Base-by-base conservation (phyloP, 2,797 vertebrate genomes). In the Pangasius krempfi region DNA sequence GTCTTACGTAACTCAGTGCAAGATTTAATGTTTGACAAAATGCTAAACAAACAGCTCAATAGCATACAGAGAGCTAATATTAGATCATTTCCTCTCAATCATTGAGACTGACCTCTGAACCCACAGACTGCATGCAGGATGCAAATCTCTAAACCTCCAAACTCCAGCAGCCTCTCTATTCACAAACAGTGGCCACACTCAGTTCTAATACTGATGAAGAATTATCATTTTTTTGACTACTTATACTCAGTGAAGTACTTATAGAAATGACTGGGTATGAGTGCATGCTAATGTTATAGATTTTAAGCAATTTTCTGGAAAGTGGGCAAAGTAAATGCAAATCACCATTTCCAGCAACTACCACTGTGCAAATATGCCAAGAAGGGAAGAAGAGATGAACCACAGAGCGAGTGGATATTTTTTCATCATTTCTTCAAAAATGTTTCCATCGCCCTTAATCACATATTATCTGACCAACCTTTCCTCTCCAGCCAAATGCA, bases 31-130 rank as follows among this genome's bases (percentile, higher is more conserved):
- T 75, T 75, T 86, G 72, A 80, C 73, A 78, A 87, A 89, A 62
- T 40, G 72, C 81, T 89, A 66, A 89, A 85, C 50, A 87, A 87
- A 76, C 37, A 89, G 7, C 47, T 40, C 12, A 5, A 84, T 2
- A 37, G 30, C 60, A 75, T 66, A 58, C 25, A 44, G 30, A 64
- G 66, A 33, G 84, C 88, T 83, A 62, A 76, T 58, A 73, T 87
- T 84, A 89, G 85, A 87, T 84, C 56, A 47, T 73, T 78, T 86
- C 88, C 37, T 72, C 60, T 50, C 79, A 44, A 40, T 68, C 76
- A 47, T 47, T 68, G 27, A n/a, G 81, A 20, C 16, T 87, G 72
- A 87, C 50, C 76, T 79, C 47, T 76, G n/a, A 80, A 80, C 82
- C 44, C 8, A 16, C 1, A 60, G 47, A 54, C 22, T 44, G 18